Evolutionary conservation across 2,888 invertebrate genomes (phyloP).

Genomic region (Drepana falcataria): DNA sequence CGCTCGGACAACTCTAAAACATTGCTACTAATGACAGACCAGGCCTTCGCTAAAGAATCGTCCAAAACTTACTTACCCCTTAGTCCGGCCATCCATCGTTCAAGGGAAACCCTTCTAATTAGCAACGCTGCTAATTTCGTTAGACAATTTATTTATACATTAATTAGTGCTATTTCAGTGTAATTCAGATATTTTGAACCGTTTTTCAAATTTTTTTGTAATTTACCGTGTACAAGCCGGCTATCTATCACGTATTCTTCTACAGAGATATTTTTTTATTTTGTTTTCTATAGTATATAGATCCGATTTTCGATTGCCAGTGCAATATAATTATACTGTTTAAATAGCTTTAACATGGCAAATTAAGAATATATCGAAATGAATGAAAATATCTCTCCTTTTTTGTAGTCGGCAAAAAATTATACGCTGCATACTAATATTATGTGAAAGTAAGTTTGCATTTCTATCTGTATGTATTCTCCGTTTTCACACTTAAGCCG

Average conservation of each 20-base stretch:
- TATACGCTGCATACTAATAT: no score
- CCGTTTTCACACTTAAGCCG: no score
- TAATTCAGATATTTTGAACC: not conserved
- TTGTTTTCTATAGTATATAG: no score
- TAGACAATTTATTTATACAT: slow-evolving; percentile 4
- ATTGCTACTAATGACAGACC: slow-evolving; percentile 61
- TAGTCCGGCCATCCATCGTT: slow-evolving; percentile 41
- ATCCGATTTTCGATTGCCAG: no score
- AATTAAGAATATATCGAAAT: no score
- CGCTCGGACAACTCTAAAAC: slow-evolving; percentile 44
- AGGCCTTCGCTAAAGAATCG: slow-evolving; percentile 52
- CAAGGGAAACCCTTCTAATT: slow-evolving; percentile 61
- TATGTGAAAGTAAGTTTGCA: no score
- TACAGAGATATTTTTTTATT: not conserved
- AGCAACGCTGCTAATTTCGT: slow-evolving; percentile 44
- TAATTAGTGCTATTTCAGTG: not conserved
- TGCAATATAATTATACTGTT: no score
- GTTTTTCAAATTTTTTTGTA: not conserved
- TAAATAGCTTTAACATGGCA: no score
- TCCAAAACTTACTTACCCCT: slow-evolving; percentile 62
- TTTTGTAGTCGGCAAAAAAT: no score
- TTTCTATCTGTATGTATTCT: no score
- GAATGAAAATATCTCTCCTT: no score
- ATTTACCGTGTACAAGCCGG: not conserved
- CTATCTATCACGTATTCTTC: not conserved